Conservation (phyloP, 2,888 invertebrate species). For the Ametastegia equiseti region DNA sequence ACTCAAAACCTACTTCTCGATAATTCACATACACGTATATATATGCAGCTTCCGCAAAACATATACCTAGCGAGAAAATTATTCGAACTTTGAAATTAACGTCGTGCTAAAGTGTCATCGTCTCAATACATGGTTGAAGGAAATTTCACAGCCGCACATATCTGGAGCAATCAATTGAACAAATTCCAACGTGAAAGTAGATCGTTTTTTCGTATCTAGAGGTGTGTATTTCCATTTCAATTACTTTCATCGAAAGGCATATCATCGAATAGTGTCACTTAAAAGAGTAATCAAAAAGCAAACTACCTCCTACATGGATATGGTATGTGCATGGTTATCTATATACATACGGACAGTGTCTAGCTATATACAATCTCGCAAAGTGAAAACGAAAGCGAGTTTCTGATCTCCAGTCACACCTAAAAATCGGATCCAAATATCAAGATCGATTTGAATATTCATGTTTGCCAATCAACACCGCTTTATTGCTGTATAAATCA, state of each 20-base stretch:
- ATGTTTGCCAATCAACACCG: conserved; percentile 6
- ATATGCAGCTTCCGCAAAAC: conserved; percentile 1
- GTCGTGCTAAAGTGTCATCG: background rate
- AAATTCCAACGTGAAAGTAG: background rate
- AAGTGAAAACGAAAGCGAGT: conserved; percentile 44
- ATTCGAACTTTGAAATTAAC: background rate
- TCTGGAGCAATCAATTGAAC: background rate
- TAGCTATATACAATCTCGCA: background rate
- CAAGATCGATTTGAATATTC: conserved; percentile 44
- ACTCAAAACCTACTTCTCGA: background rate
- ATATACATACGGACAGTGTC: background rate
- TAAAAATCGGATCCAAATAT: conserved; percentile 24
- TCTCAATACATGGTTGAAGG: background rate
- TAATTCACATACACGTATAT: background rate
- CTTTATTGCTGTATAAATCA: background rate
- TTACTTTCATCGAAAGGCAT: background rate
- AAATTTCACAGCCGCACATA: background rate
- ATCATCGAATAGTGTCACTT: background rate
- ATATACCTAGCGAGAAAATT: conserved; percentile 9
- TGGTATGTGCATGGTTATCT: too few relatives aligned
- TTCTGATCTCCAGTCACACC: background rate
- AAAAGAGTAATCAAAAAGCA: background rate
- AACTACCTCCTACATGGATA: background rate
- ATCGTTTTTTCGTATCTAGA: background rate
- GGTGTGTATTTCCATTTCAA: background rate